Evolutionary conservation across 2,113 vertebrate genomes (phyloP), one percentile per base, ranked within the genome.

Genomic region (Ochotona curzoniae): DNA sequence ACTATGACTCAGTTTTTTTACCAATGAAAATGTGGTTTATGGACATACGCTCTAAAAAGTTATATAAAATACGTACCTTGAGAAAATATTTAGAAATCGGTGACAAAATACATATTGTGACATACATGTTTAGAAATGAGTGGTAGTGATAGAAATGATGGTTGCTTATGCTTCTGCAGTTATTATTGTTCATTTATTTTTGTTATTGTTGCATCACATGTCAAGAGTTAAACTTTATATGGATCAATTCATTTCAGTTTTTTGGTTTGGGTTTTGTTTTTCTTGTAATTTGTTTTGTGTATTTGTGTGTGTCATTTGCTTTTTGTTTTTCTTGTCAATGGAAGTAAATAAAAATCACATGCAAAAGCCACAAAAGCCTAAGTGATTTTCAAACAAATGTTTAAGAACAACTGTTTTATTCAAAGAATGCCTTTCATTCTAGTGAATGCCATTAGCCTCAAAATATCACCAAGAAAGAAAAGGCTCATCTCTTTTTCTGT

Each of bases 261-360:
- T 60, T 18, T 73, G 21, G 30, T 54, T 44, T 44, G 38, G 38
- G 38, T 44, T 44, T 44, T 44, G 38, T 44, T 44, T 44, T 44
- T 44, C 38, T 44, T 44, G 38, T 44, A 3, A 44, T 44, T 44
- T 44, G 38, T 44, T 44, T 44, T 44, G 38, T 44, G 38, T 44
- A 44, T 44, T n/a, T n/a, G 20, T 47, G 2, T 64, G 88, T 74
- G 23, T 44, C 81, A 79, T 71, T 84, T 54, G 1, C 49, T 57
- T 94, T 76, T 20, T 80, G 3, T 44, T 44, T 44, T 95, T 84
- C 84, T 76, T 73, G 83, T 89, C 30, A 88, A 74, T 80, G 85
- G 26, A 96, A 70, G n/a, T 93, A 81, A 94, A 81, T 84, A 47
- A 9, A 89, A 75, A 76, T 79, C 87, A 93, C 93, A 78, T 26